A percentile compares a stretch with the other conserved stretches of the same genome.
Evolutionary conservation across 2,888 invertebrate species (phyloP).

Genomic region (Lasioglossum zephyrum): DNA sequence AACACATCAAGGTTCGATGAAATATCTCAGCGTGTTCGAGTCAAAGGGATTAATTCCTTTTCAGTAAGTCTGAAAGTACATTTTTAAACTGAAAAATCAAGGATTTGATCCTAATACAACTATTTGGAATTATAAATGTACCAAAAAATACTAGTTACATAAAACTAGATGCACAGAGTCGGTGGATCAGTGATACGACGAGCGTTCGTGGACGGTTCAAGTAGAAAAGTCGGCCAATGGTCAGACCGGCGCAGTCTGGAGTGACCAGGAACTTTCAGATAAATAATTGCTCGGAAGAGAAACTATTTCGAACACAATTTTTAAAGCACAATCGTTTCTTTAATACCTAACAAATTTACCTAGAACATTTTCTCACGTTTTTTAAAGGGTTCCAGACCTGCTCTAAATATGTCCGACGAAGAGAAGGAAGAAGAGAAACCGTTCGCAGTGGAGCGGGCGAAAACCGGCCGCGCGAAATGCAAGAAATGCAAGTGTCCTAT

Average conservation of each 20-base stretch:
- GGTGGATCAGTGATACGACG: not conserved
- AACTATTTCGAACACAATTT: not conserved
- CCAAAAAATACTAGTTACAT: too few species aligned
- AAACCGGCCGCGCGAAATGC: conserved; percentile 92
- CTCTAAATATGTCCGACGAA: conserved; percentile 79
- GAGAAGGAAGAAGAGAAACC: conserved; percentile 85
- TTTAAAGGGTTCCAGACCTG: not conserved
- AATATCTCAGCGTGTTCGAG: too few species aligned
- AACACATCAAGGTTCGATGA: too few species aligned
- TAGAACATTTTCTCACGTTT: not conserved
- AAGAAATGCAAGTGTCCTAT: conserved; percentile 94
- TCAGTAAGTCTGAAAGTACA: too few species aligned
- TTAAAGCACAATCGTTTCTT: not conserved
- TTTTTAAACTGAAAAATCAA: too few species aligned
- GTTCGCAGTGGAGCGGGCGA: conserved; percentile 92
- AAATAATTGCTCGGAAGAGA: not conserved
- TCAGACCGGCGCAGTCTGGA: not conserved
- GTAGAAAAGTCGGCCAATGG: not conserved
- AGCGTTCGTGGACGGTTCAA: not conserved
- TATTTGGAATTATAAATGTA: too few species aligned
- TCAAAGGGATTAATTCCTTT: too few species aligned
- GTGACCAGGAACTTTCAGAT: not conserved
- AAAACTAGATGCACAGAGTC: not conserved
- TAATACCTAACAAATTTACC: not conserved
- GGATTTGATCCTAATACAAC: too few species aligned